phyloP scores from a whole-genome alignment of 2,113 vertebrate genomes.

The Hydrochoerus hydrochaeris region DNA sequence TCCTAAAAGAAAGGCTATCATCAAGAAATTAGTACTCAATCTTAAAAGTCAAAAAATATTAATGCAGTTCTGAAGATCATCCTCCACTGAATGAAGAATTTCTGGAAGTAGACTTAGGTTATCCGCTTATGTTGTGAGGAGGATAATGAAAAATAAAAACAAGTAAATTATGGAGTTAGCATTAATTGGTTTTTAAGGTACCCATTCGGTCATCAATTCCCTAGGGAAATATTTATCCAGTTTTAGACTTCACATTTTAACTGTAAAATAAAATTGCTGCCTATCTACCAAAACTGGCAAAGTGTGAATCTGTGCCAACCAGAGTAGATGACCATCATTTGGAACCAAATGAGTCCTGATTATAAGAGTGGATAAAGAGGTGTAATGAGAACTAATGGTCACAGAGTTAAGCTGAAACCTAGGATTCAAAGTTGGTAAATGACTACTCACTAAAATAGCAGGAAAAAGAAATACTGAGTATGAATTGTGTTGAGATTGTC shows the following conservation, averaged over 20 bases:
- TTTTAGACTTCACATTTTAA: background rate
- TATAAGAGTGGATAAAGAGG: background rate
- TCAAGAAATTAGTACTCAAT: background rate
- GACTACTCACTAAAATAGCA: background rate
- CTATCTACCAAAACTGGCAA: background rate
- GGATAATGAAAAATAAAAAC: background rate
- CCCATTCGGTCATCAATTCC: background rate
- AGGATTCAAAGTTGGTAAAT: background rate
- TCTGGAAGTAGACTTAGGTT: background rate
- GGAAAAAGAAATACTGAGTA: background rate
- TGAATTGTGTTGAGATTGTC: background rate
- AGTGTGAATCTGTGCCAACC: background rate
- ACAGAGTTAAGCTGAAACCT: background rate
- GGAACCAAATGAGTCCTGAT: background rate
- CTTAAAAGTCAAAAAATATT: background rate
- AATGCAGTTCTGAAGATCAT: background rate
- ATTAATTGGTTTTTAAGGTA: background rate
- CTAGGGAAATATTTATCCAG: background rate
- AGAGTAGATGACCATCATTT: background rate
- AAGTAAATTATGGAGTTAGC: background rate
- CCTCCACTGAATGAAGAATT: background rate
- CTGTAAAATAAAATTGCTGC: background rate
- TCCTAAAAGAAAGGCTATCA: background rate
- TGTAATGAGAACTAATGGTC: background rate
- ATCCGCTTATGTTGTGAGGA: background rate